These are phyloP conservation scores for Pemphigus obesinymphae DNA, from an alignment of 1,140 invertebrate species.

Conservation along the genomic window DNA sequence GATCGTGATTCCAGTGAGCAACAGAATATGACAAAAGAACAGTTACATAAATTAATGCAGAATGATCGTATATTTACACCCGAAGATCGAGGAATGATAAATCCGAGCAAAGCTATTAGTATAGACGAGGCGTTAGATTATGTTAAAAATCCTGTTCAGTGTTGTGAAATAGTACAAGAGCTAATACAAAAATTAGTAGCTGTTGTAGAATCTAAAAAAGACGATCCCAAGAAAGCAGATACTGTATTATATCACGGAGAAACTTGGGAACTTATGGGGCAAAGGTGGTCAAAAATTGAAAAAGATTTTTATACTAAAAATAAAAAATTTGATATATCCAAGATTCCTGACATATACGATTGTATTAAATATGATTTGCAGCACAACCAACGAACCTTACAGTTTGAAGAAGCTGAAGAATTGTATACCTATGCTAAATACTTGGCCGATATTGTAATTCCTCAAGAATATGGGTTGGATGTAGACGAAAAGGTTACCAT, in stretches of 20 bases:
- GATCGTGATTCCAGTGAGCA: constrained; percentile 95
- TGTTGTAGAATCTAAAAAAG: constrained; percentile 78
- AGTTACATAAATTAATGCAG: constrained; percentile 88
- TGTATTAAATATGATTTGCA: constrained; percentile 99
- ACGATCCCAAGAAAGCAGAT: constrained; percentile 84
- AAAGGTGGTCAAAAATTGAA: constrained; percentile 97
- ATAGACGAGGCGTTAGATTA: constrained; percentile 86
- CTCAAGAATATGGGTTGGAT: constrained; percentile 97
- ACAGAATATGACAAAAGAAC: constrained; percentile 93
- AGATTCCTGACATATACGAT: constrained; percentile 99
- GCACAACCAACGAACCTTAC: constrained; percentile 92
- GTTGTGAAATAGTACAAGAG: constrained; percentile 83
- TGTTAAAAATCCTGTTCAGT: constrained; percentile 92
- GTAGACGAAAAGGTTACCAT: constrained; percentile 94
- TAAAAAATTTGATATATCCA: constrained; percentile 94
- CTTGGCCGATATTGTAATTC: constrained; percentile 96
- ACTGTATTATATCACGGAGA: constrained; percentile 94
- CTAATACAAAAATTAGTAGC: constrained; percentile 81
- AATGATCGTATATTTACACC: constrained; percentile 81
- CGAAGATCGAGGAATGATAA: constrained; percentile 80
- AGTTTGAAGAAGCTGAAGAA: constrained; percentile 91
- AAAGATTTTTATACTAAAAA: constrained; percentile 95
- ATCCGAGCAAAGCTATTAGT: constrained; percentile 82
- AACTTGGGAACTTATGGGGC: constrained; percentile 96
- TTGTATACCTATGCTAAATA: constrained; percentile 93